phyloP scores from a whole-genome alignment of 2,113 vertebrate genomes.

The Saimiri boliviensis region DNA sequence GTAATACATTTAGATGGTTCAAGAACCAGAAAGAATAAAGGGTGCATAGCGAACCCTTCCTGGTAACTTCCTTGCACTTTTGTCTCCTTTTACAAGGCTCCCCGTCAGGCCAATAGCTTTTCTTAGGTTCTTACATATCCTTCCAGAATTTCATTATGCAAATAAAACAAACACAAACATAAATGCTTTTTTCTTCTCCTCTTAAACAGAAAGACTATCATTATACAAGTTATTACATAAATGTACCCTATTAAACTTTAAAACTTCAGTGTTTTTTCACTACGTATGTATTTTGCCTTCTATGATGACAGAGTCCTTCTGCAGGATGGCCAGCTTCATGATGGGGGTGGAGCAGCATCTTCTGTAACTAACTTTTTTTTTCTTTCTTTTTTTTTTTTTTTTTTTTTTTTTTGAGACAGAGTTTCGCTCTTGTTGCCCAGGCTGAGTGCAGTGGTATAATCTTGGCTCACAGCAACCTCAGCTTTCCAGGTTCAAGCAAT shows the following conservation, averaged over 20 bases:
- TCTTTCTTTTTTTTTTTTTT: no score
- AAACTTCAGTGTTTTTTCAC: not conserved
- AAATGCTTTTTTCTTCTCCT: not conserved
- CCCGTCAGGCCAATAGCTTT: not conserved
- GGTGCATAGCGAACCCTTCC: not conserved
- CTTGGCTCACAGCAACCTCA: no score
- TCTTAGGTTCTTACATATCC: not conserved
- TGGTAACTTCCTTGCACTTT: not conserved
- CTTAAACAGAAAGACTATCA: not conserved
- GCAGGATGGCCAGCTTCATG: not conserved
- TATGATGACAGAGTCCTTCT: not conserved
- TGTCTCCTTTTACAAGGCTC: not conserved
- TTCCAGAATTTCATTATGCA: not conserved
- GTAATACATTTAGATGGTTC: not conserved
- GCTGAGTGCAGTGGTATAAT: no score
- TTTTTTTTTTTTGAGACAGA: no score
- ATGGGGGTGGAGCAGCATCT: rapidly evolving
- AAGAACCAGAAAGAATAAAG: not conserved
- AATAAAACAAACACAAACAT: not conserved
- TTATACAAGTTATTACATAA: not conserved
- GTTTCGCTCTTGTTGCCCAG: no score
- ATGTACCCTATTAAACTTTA: not conserved
- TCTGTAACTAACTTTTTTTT: not conserved
- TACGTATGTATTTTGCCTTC: not conserved
- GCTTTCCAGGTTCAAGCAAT: rapidly evolving